Conservation (phyloP, 1,140 invertebrate genomes). For the Drosophila dunni region DNA sequence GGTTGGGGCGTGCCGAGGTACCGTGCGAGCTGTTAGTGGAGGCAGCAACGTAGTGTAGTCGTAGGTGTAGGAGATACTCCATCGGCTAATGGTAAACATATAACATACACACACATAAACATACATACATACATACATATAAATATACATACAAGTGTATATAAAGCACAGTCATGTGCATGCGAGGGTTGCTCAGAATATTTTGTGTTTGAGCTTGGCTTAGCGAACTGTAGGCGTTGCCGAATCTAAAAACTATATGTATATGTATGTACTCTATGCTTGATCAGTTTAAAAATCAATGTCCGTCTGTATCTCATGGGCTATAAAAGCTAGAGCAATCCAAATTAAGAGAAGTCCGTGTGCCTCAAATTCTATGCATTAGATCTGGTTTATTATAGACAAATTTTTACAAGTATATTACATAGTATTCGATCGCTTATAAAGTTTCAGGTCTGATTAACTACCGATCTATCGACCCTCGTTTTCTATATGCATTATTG, state of each 20-base stretch:
- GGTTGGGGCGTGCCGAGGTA: not conserved
- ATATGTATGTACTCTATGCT: no score
- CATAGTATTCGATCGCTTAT: not conserved
- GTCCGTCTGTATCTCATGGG: no score
- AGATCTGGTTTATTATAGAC: no score
- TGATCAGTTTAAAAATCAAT: no score
- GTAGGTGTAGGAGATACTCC: slow-evolving; percentile 33
- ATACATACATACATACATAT: slow-evolving; percentile 6
- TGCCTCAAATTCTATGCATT: no score
- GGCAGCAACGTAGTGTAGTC: not conserved
- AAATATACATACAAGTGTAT: not conserved
- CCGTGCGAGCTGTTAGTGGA: not conserved
- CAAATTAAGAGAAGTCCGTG: no score
- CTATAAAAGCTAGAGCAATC: no score
- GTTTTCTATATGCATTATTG: slow-evolving; percentile 18
- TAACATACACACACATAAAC: slow-evolving; percentile 28
- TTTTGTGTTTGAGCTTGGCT: not conserved
- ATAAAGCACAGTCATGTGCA: not conserved
- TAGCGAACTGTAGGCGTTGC: not conserved
- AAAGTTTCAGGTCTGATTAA: not conserved
- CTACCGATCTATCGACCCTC: slow-evolving; percentile 13
- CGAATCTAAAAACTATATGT: no score
- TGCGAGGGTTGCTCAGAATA: not conserved
- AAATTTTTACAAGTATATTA: no score
- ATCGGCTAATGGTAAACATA: slow-evolving; percentile 54